Evolutionary conservation across 1,140 invertebrate genomes (phyloP).

Genomic region (Maconellicoccus hirsutus): DNA sequence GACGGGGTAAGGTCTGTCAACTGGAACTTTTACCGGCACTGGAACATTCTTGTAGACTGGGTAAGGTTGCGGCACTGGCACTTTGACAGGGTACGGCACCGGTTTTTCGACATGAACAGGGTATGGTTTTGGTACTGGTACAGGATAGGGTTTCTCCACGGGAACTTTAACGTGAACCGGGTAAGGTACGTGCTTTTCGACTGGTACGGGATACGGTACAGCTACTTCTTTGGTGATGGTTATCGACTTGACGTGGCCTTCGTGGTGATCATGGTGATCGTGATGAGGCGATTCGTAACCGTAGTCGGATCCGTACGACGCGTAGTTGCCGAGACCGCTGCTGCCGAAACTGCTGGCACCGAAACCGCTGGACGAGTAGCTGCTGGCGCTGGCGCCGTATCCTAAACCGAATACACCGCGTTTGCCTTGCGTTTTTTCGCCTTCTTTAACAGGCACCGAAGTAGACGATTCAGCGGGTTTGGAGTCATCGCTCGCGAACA

Average conservation of each 20-base stretch:
- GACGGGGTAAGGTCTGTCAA: conserved; percentile 46
- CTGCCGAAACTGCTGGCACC: not conserved
- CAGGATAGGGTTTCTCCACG: conserved; percentile 30
- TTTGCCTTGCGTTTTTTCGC: conserved; percentile 24
- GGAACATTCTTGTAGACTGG: conserved; percentile 30
- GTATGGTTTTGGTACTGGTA: conserved; percentile 33
- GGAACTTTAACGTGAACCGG: conserved; percentile 28
- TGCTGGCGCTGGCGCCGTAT: conserved; percentile 32
- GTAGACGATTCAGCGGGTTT: conserved; percentile 13
- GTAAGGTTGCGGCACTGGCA: conserved; percentile 30
- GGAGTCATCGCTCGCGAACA: conserved; percentile 19
- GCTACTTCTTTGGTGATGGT: conserved; percentile 28
- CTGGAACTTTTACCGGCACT: conserved; percentile 46
- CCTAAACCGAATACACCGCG: conserved; percentile 36
- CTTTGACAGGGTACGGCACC: conserved; percentile 39
- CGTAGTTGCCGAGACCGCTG: conserved; percentile 24
- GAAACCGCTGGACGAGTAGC: conserved; percentile 12
- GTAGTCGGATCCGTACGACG: conserved; percentile 26
- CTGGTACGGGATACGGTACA: conserved; percentile 26
- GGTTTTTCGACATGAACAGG: conserved; percentile 34
- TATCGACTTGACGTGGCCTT: conserved; percentile 27
- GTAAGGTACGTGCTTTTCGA: conserved; percentile 29
- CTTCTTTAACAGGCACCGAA: not conserved
- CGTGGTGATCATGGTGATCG: conserved; percentile 15
- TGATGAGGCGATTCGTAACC: conserved; percentile 19